Evolutionary conservation across 1,140 invertebrate species (phyloP).

Genomic region (Atopsyche davidsoni): DNA sequence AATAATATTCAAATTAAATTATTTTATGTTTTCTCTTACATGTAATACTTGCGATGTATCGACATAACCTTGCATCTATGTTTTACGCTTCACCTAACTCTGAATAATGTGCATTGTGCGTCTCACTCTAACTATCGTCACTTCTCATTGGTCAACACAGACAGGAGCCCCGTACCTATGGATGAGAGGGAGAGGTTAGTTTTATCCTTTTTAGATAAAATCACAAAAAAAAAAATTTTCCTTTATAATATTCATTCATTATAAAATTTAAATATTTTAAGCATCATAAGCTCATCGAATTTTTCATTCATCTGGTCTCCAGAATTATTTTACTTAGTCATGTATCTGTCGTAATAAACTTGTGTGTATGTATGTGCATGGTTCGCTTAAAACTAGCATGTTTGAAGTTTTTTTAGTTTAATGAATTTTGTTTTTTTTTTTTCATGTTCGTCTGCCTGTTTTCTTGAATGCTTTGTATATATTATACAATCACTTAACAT

Average conservation of each 20-base stretch:
- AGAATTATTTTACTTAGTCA: too few relatives aligned
- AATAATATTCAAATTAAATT: too few relatives aligned
- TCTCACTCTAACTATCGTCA: constrained; percentile 8
- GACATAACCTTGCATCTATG: constrained; percentile 5
- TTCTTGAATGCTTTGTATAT: constrained; percentile 1
- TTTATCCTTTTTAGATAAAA: too few relatives aligned
- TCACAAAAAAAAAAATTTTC: not conserved
- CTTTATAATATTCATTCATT: constrained; percentile 4
- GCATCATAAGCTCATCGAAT: not conserved
- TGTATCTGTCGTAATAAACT: too few relatives aligned
- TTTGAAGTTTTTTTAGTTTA: not conserved
- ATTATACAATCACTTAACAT: constrained; percentile 8
- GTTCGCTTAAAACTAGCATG: too few relatives aligned
- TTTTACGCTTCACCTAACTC: constrained; percentile 3
- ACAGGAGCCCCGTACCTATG: constrained; percentile 22
- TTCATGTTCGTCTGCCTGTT: constrained; percentile 14
- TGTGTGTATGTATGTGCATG: too few relatives aligned
- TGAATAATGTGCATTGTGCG: constrained; percentile 3
- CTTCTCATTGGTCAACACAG: constrained; percentile 7
- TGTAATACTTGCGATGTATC: not conserved
- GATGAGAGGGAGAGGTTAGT: constrained; percentile 25
- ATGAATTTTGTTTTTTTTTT: constrained; percentile 7
- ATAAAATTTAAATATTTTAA: not conserved
- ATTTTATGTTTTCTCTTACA: not conserved
- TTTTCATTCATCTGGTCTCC: constrained; percentile 1